phyloP scores from a whole-genome alignment of 2,113 vertebrate genomes.

The Pan troglodytes region NHGRI_mPanTro3-v2.1_pri NC_072404.2:51849501-51850000 shows the following conservation, averaged over 20 bases:
- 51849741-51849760: not conserved
- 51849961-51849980: not conserved
- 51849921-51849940: not conserved
- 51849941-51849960: slow-evolving; percentile 27
- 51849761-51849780: not conserved
- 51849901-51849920: not conserved
- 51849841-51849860: not conserved
- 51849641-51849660: not conserved
- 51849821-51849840: not conserved
- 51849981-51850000: not conserved
- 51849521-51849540: rapidly evolving
- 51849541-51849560: rapidly evolving
- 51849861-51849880: not conserved
- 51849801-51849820: not conserved
- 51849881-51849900: not conserved
- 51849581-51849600: not conserved
- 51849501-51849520: too few relatives aligned
- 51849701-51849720: not conserved
- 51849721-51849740: not conserved
- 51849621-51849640: not conserved
- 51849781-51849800: not conserved
- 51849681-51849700: not conserved
- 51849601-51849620: too few relatives aligned
- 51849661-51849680: not conserved
- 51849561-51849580: too few relatives aligned